Evolutionary conservation across 1,140 invertebrate species (phyloP).

Genomic region (Pogonomyrmex barbatus): DNA sequence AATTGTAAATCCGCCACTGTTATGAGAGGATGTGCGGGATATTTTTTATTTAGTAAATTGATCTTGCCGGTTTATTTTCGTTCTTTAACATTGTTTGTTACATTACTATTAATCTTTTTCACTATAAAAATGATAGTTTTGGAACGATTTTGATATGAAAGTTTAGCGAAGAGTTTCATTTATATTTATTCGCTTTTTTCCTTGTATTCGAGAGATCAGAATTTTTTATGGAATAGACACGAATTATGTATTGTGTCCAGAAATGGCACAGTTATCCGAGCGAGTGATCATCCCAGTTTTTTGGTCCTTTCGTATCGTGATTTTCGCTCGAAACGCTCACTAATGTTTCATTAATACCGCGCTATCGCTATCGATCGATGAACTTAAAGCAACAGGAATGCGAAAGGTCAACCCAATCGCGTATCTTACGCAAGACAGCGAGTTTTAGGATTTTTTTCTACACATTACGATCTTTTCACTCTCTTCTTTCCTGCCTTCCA

Average conservation of each 20-base stretch:
- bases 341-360: slow-evolving; percentile 40
- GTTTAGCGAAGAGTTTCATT: slow-evolving; percentile 14
- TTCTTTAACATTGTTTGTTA: background rate
- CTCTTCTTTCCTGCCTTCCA: background rate
- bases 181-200: background rate
- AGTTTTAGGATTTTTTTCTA: slow-evolving; percentile 48
- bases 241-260: slow-evolving; percentile 50
- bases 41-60: background rate
- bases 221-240: slow-evolving; percentile 49
- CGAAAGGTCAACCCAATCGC: slow-evolving; percentile 58
- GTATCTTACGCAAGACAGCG: slow-evolving; percentile 66
- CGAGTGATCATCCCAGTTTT: slow-evolving; percentile 33
- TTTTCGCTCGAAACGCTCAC: slow-evolving; percentile 53
- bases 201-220: slow-evolving; percentile 48
- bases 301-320: slow-evolving; percentile 53
- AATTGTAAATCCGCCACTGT: slow-evolving; percentile 32
- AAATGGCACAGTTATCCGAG: slow-evolving; percentile 71
- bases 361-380: slow-evolving; percentile 57
- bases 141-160: slow-evolving; percentile 60
- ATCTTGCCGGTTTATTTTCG: slow-evolving; percentile 37
- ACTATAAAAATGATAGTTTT: slow-evolving; percentile 50
- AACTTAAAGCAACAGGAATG: slow-evolving; percentile 61
- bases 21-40: background rate
- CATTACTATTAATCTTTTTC: slow-evolving; percentile 36
- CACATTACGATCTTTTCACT: slow-evolving; percentile 12